Base-by-base conservation (phyloP, 1,140 invertebrate species). In the Pteromalus puparum region DNA sequence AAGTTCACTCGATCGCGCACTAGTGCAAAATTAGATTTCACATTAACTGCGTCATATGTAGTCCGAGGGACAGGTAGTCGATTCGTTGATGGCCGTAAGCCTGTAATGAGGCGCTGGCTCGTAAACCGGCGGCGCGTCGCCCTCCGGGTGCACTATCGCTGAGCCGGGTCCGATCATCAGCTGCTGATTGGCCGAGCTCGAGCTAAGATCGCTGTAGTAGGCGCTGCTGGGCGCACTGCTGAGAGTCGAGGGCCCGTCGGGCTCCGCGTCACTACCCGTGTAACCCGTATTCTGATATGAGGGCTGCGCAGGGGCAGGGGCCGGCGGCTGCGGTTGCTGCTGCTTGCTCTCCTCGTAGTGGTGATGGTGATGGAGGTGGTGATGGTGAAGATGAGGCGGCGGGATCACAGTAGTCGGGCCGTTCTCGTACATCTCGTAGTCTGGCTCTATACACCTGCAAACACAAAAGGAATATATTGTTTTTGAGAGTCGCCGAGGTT, bases 231-330 rank as follows among this genome's bases (percentile, higher is more conserved):
- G 95, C 2, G 95, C 95, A 82, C 95, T 95, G 80, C 95, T 95
- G 7, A 93, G 86, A 77, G 94, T 94, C 61, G 83, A 81, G 4
- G 94, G 95, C 24, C 94, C 94, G 86, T 95, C 95, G 34, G 95
- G 95, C 86, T 96, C 95, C 38, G 93, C 93, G 89, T 95, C 95
- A 87, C 94, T 94, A 86, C 94, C 94, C 85, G 95, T 95, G 90
- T 96, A 96, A 18, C 94, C 95, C 2, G 95, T 95, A 90, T 96
- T 96, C 88, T 96, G 95, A 87, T 96, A 96, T 12, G 95, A 95
- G 6, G 95, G 95, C 67, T 91, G 94, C 86, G 88, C 90, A 78
- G 90, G 94, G 2, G 38, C 87, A 92, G 94, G 53, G 90, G 24
- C 48, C 90, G 90, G 73, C n/a, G 87, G 81, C 24, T 87, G 86